Percentiles rank a stretch among this genome's conserved stretches.
phyloP scores from a whole-genome alignment of 2,888 invertebrate genomes.

The Lomographa bimaculata region DNA sequence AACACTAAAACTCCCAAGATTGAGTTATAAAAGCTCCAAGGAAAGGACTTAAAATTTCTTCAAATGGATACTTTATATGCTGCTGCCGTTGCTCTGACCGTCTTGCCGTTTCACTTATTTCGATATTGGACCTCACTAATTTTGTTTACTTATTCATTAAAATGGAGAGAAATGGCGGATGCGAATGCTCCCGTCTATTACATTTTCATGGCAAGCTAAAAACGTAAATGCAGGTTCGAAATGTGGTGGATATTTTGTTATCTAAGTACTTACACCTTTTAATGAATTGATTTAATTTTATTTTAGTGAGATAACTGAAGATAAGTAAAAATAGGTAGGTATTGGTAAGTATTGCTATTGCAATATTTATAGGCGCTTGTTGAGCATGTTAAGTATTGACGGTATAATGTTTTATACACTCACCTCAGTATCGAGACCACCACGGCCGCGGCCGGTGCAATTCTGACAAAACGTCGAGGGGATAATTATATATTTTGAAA shows the following conservation, averaged over 20 bases:
- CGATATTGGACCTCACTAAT: constrained; percentile 77
- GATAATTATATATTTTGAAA: too few relatives aligned
- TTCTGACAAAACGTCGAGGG: too few relatives aligned
- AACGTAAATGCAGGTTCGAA: constrained; percentile 50
- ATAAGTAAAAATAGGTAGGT: background rate
- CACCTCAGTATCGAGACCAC: too few relatives aligned
- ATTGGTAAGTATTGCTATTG: too few relatives aligned
- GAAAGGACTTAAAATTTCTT: constrained; percentile 57
- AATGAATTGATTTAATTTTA: constrained; percentile 27
- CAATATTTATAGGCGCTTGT: too few relatives aligned
- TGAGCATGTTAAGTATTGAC: too few relatives aligned
- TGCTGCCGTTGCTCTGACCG: constrained; percentile 61
- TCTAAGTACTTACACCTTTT: too few relatives aligned
- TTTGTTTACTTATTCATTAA: constrained; percentile 81
- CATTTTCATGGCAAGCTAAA: constrained; percentile 68
- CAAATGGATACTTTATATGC: constrained; percentile 72
- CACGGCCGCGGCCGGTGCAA: too few relatives aligned
- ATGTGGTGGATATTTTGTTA: constrained; percentile 10
- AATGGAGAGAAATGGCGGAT: constrained; percentile 70
- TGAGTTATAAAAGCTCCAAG: constrained; percentile 49
- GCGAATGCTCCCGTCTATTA: constrained; percentile 64
- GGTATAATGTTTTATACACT: too few relatives aligned
- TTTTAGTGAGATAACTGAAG: too few relatives aligned
- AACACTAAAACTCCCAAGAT: constrained; percentile 49
- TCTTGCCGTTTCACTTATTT: constrained; percentile 73